phyloP scores from a whole-genome alignment of 2,797 vertebrate species.

The Novumbra hubbsi region DNA sequence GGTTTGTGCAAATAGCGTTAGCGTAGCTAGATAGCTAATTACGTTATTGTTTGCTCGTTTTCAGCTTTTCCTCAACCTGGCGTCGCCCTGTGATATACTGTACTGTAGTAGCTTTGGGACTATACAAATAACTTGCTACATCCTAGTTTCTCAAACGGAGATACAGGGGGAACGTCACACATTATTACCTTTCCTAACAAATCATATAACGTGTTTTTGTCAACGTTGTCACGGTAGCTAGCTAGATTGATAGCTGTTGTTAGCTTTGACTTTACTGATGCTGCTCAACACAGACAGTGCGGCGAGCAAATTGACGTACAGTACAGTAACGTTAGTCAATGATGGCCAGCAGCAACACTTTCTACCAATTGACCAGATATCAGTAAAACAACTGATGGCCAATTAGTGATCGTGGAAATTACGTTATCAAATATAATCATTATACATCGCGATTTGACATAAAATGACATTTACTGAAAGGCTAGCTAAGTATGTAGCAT shows the following conservation, averaged over 20 bases:
- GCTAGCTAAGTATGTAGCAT: conserved; percentile 18
- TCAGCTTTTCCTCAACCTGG: neutral
- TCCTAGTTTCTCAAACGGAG: too few relatives aligned
- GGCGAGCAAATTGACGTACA: neutral
- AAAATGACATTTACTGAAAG: neutral
- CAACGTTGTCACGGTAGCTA: neutral
- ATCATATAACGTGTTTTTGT: neutral
- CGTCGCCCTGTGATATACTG: neutral
- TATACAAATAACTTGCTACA: too few relatives aligned
- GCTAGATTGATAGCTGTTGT: neutral
- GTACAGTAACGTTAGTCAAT: neutral
- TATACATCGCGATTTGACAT: neutral
- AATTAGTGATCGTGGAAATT: neutral
- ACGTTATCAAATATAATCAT: neutral
- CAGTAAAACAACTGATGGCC: too few relatives aligned
- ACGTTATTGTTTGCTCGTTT: neutral
- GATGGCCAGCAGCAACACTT: too few relatives aligned
- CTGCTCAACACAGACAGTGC: neutral
- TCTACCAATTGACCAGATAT: too few relatives aligned
- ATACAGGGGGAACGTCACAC: neutral
- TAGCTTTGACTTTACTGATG: neutral
- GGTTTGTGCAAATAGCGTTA: neutral
- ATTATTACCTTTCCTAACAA: neutral
- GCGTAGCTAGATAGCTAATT: too few relatives aligned
- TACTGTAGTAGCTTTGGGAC: too few relatives aligned